Conservation (phyloP, 2,888 invertebrate species). For the Bombylius major region DNA sequence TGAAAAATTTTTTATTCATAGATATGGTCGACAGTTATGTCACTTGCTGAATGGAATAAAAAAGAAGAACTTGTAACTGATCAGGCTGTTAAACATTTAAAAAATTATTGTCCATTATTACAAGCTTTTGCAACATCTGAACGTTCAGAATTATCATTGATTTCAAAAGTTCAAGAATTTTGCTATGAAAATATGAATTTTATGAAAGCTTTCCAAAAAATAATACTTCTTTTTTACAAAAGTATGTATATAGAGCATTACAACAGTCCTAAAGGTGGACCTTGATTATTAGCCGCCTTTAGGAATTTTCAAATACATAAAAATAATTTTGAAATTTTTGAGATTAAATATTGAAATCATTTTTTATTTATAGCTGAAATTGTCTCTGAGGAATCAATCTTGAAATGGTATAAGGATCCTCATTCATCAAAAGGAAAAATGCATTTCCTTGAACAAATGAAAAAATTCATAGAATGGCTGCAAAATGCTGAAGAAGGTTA, state of each 20-base stretch:
- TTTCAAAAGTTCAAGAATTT: constrained; percentile 91
- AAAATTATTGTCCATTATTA: constrained; percentile 74
- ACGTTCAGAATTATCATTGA: constrained; percentile 75
- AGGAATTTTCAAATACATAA: too few relatives aligned
- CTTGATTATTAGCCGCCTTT: background rate
- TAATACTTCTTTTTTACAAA: constrained; percentile 91
- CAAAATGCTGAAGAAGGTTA: constrained; percentile 85
- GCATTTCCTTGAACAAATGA: constrained; percentile 97
- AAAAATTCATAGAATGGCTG: constrained; percentile 94
- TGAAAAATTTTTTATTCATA: constrained; percentile 25
- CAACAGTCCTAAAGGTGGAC: too few relatives aligned
- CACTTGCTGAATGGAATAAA: constrained; percentile 95
- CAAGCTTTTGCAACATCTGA: constrained; percentile 76
- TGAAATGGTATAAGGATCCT: constrained; percentile 92
- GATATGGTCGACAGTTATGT: constrained; percentile 94
- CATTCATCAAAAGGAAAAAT: constrained; percentile 91
- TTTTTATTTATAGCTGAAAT: constrained; percentile 57
- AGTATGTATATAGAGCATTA: constrained; percentile 45
- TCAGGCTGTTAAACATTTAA: constrained; percentile 83
- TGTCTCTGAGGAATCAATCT: constrained; percentile 85
- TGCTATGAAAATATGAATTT: constrained; percentile 99
- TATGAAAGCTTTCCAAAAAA: constrained; percentile 96
- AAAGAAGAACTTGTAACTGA: constrained; percentile 94
- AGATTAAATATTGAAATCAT: background rate
- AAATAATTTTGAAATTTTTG: background rate